A percentile compares a stretch with the other conserved stretches of the same genome.
These are phyloP conservation scores for Pollachius pollachius DNA, from an alignment of 2,113 vertebrate species.

Conservation along the genomic window DNA sequence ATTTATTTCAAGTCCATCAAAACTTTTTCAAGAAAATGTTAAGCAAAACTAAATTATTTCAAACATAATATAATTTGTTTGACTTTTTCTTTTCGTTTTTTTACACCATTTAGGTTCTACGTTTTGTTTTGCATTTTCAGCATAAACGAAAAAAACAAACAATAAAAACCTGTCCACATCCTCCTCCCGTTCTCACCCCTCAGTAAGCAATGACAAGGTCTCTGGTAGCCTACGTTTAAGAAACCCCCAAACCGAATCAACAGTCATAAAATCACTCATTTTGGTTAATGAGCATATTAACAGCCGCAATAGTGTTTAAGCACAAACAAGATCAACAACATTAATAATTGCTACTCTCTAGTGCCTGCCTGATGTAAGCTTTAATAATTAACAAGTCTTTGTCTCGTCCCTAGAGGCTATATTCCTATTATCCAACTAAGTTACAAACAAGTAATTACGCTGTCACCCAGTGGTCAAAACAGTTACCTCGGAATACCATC, in stretches of 20 bases:
- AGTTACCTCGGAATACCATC: constrained; percentile 58
- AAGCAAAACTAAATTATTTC: no score
- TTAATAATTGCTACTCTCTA: constrained; percentile 81
- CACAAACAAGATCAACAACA: constrained; percentile 81
- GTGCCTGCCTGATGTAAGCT: constrained; percentile 80
- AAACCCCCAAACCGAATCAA: constrained; percentile 79
- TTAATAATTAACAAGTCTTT: constrained; percentile 84
- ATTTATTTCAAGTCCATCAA: no score
- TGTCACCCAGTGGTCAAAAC: constrained; percentile 76
- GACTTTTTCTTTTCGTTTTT: no score
- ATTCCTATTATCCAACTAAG: constrained; percentile 78
- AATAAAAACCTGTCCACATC: constrained; percentile 40
- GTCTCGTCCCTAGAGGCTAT: constrained; percentile 75
- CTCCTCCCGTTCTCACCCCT: constrained; percentile 48
- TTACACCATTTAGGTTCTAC: no score
- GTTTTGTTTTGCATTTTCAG: no score
- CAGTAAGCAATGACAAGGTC: constrained; percentile 62
- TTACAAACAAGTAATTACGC: constrained; percentile 79
- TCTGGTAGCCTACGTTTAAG: constrained; percentile 59
- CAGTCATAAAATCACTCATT: constrained; percentile 81
- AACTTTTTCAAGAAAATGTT: no score
- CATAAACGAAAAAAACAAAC: not conserved
- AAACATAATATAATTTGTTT: no score
- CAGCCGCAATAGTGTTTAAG: constrained; percentile 79
- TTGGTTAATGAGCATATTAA: constrained; percentile 83